Base-by-base conservation (phyloP, 2,888 invertebrate species). In the Dinocampus coccinellae region DNA sequence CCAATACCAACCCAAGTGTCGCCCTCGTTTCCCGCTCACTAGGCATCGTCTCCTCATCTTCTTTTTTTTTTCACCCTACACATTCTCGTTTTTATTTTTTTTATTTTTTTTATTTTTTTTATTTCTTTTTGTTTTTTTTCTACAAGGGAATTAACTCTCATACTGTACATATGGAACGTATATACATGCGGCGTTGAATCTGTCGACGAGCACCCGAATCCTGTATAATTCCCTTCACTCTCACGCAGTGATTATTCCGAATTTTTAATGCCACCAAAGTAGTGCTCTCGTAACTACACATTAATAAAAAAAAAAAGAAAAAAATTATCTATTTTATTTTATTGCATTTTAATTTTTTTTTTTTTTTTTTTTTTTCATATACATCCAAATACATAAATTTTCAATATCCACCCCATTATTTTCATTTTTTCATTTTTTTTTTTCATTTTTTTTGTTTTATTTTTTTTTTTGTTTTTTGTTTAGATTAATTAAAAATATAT, bases 221-320 rank as follows among this genome's bases (percentile, higher is more conserved):
- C 65, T 55, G 52, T 72, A 72, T 68, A 72, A 74, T 72, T 72
- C 66, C 58, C 24, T 58, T n/a, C 16, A 47, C 47, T 39, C 55
- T 66, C 22, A 58, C 63, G 24, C 60, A 26, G 70, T 73, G 67
- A 75, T 76, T 76, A 74, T 73, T 72, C 52, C 64, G 69, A 73
- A 70, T 74, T 75, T 74, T 75, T 64, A 34, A 47, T 65, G 53
- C 55, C 20, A 52, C 53, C 65, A 55, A 47, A 47, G n/a, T 47
- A 55, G 55, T 65, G 20, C n/a, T 13, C 55, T 24, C 34, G 22
- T 22, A 53, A 16, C n/a, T 24, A 26, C 55, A 24, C 26, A 24
- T 26, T 24, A 24, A 26, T 24, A 53, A n/a, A 1, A 11, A n/a
- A n/a, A n/a, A n/a, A n/a, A n/a, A n/a, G n/a, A n/a, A n/a, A 2